Conservation (phyloP, 2,113 vertebrate genomes). For the Epinephelus moara region DNA sequence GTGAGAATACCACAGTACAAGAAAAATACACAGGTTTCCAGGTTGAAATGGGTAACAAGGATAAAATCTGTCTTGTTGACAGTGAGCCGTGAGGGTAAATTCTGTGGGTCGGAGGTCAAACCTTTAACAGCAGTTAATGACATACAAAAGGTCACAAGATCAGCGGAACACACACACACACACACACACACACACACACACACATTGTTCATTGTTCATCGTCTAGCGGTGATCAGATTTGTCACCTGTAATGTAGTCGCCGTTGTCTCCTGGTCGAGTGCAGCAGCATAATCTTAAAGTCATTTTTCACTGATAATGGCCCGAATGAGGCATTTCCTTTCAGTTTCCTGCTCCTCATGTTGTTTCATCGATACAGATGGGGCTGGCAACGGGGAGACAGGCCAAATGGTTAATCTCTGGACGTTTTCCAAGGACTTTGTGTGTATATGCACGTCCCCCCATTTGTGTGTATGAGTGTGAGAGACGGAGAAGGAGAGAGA, state of each 20-base stretch:
- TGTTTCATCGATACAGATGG: conserved; percentile 45
- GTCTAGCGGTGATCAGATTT: conserved; percentile 51
- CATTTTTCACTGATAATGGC: conserved; percentile 59
- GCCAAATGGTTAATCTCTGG: conserved; percentile 29
- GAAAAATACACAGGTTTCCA: not conserved
- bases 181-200: conserved; percentile 22
- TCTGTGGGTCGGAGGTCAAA: conserved; percentile 48
- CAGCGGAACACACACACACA: conserved; percentile 5
- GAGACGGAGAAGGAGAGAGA: not conserved
- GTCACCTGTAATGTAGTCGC: conserved; percentile 56
- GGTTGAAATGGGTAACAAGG: not conserved
- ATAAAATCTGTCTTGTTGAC: conserved; percentile 21
- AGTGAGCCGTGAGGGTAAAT: conserved; percentile 31
- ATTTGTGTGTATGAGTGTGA: conserved; percentile 20
- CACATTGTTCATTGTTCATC: conserved; percentile 17
- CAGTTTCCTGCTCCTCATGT: conserved; percentile 34
- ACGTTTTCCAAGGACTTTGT: conserved; percentile 47
- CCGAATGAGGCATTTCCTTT: conserved; percentile 51
- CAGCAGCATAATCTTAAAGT: conserved; percentile 56
- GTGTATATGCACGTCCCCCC: not conserved
- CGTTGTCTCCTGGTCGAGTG: conserved; percentile 44
- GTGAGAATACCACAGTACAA: not conserved
- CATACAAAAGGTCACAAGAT: conserved; percentile 41
- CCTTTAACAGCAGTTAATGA: conserved; percentile 48
- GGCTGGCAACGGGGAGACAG: not conserved